Conservation (phyloP, 1,140 invertebrate species). For the Tribolium madens region DNA sequence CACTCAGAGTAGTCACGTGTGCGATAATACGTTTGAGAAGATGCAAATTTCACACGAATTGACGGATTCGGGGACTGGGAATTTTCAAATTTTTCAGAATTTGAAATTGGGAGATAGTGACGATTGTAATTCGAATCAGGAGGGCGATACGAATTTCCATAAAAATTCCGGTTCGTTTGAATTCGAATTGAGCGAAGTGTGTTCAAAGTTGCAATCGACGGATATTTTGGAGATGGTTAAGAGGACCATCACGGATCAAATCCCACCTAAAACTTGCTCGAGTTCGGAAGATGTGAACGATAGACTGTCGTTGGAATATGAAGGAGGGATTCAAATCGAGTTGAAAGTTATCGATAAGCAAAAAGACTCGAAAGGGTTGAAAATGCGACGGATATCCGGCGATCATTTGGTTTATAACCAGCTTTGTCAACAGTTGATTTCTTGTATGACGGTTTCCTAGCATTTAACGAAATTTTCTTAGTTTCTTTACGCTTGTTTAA, state of each 20-base stretch:
- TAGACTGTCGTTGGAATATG: slow-evolving; percentile 76
- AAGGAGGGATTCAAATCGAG: slow-evolving; percentile 89
- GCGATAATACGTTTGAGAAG: slow-evolving; percentile 51
- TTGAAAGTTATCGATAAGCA: slow-evolving; percentile 82
- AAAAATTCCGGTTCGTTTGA: slow-evolving; percentile 62
- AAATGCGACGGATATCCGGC: slow-evolving; percentile 90
- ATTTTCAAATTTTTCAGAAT: slow-evolving; percentile 62
- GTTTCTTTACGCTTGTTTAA: slow-evolving; percentile 18
- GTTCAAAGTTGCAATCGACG: slow-evolving; percentile 80
- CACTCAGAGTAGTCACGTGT: slow-evolving; percentile 61
- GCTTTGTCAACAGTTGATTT: slow-evolving; percentile 90
- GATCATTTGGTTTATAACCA: slow-evolving; percentile 92
- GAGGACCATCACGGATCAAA: slow-evolving; percentile 80
- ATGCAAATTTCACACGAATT: slow-evolving; percentile 56
- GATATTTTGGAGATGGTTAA: slow-evolving; percentile 87
- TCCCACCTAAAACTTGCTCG: slow-evolving; percentile 81
- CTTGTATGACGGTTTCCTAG: slow-evolving; percentile 84
- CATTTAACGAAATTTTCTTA: slow-evolving; percentile 48
- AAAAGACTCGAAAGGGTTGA: slow-evolving; percentile 83
- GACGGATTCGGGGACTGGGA: slow-evolving; percentile 50
- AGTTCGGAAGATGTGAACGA: slow-evolving; percentile 64
- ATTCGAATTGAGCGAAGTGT: slow-evolving; percentile 77
- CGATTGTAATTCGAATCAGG: background rate
- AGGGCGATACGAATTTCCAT: slow-evolving; percentile 48
- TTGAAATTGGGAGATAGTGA: slow-evolving; percentile 49